Conservation (phyloP, 2,113 vertebrate genomes). For the Nesogale talazaci region DNA sequence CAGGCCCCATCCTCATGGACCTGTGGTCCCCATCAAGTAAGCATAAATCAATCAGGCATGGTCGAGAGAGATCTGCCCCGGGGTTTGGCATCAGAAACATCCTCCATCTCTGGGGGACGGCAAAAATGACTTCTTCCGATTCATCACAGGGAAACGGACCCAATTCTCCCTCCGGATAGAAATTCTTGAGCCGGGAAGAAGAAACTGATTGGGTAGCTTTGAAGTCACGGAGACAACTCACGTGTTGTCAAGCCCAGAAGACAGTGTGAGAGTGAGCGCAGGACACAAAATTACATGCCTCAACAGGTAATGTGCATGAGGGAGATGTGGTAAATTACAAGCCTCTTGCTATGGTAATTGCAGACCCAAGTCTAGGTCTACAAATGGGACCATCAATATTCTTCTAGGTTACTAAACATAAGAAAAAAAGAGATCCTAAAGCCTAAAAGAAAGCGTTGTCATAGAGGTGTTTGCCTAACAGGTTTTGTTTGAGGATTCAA, state of each 20-base stretch:
- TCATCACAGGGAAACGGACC: neutral
- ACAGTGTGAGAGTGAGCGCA: rapidly evolving
- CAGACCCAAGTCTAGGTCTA: neutral
- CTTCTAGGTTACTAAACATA: neutral
- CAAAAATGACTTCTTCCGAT: neutral
- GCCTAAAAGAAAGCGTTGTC: neutral
- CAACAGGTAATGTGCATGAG: neutral
- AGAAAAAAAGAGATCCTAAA: neutral
- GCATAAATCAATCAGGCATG: neutral
- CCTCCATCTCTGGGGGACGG: neutral
- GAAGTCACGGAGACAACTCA: neutral
- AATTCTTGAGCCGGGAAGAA: neutral
- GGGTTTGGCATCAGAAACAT: neutral
- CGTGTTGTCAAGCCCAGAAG: neutral
- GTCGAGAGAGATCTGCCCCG: neutral
- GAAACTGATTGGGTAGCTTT: neutral
- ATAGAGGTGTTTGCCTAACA: neutral
- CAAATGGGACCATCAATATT: neutral
- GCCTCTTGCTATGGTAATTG: neutral
- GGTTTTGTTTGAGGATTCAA: neutral
- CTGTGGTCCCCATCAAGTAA: neutral
- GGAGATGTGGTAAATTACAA: neutral
- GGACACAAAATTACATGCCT: neutral
- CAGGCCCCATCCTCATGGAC: neutral
- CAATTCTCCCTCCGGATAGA: neutral